A percentile compares a stretch with the other conserved stretches of the same genome.
phyloP scores from a whole-genome alignment of 2,797 vertebrate species.

The Diplodus sargus region DNA sequence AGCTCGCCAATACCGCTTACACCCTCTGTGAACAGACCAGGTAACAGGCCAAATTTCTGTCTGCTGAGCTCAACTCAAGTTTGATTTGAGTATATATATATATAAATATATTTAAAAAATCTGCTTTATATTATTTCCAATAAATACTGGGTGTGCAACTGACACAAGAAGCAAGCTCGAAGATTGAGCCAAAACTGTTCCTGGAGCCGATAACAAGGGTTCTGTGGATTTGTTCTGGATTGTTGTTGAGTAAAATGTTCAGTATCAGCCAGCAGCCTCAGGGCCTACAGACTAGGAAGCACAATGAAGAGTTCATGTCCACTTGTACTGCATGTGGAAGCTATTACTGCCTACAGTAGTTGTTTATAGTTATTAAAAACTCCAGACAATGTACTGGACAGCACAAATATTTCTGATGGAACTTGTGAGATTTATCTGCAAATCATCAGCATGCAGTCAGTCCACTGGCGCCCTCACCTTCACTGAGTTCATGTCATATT shows the following conservation, averaged over 20 bases:
- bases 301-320: background rate
- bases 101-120: background rate
- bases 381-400: background rate
- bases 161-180: background rate
- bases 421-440: background rate
- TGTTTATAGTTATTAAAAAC: background rate
- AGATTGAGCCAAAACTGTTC: constrained; percentile 7
- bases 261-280: constrained; percentile 30
- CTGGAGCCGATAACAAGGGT: constrained; percentile 11
- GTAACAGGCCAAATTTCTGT: background rate
- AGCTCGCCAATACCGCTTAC: constrained; percentile 26
- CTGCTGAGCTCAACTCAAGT: constrained; percentile 5
- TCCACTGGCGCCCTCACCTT: background rate
- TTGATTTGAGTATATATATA: background rate
- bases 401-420: background rate
- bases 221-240: constrained; percentile 5
- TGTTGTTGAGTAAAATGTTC: constrained; percentile 6
- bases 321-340: background rate
- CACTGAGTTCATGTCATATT: background rate
- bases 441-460: background rate
- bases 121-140: constrained; percentile 14
- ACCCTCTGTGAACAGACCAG: constrained; percentile 5
- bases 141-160: constrained; percentile 3
- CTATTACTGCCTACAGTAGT: background rate
- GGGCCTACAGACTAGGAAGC: background rate